phyloP scores from a whole-genome alignment of 1,140 invertebrate species.

The Psix sp. region DNA sequence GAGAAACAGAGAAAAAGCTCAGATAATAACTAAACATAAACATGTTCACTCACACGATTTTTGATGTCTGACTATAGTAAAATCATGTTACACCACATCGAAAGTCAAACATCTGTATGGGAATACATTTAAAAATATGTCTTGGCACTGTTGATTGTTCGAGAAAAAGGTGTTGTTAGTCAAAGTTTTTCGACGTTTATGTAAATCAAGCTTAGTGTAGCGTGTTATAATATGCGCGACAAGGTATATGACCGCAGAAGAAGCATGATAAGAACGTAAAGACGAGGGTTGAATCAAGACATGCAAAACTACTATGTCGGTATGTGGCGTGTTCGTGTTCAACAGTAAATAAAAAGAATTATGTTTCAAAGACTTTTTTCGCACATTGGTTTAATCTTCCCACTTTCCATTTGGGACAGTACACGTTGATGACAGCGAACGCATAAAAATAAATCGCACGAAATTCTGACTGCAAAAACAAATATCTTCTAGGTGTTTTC shows the following conservation, averaged over 20 bases:
- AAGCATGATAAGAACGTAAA: conserved; percentile 52
- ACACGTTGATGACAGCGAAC: no score
- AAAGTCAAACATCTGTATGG: no score
- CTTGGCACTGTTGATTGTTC: no score
- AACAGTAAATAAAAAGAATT: conserved; percentile 27
- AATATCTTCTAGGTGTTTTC: no score
- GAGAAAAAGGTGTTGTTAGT: conserved; percentile 6
- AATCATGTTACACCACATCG: no score
- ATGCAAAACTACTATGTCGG: conserved; percentile 25
- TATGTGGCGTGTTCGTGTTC: conserved; percentile 10
- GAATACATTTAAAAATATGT: no score
- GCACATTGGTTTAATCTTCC: not conserved
- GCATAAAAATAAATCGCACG: no score
- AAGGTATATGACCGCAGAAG: conserved; percentile 53
- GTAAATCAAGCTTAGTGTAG: conserved; percentile 42
- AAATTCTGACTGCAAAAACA: no score
- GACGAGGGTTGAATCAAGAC: conserved; percentile 37
- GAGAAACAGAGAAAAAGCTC: no score
- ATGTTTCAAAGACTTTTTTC: conserved; percentile 12
- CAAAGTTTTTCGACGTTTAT: conserved; percentile 32
- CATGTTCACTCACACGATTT: no score
- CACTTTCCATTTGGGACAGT: not conserved
- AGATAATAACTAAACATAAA: no score
- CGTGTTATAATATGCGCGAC: conserved; percentile 31
- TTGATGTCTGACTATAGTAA: no score